Evolutionary conservation across 1,140 invertebrate species (phyloP).

Genomic region (Zaprionus capensis): DNA sequence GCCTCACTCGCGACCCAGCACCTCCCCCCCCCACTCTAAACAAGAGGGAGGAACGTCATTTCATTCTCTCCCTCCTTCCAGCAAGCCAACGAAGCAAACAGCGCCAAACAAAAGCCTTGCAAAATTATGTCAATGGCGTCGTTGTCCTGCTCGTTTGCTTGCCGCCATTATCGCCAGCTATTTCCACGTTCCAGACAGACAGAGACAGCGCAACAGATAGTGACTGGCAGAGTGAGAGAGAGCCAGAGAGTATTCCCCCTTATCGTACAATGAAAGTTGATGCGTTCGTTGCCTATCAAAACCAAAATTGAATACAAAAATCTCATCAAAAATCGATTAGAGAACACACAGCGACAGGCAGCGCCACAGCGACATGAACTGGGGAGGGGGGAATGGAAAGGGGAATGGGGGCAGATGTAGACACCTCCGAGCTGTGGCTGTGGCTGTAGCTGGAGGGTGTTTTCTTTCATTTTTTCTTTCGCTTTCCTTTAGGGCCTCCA

Average conservation of each 20-base stretch:
- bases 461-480: not conserved
- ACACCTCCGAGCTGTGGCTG: not conserved
- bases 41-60: not conserved
- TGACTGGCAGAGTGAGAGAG: not conserved
- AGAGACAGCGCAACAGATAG: not conserved
- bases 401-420: not conserved
- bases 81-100: not conserved
- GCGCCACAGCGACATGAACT: not conserved
- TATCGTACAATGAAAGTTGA: conserved; percentile 31
- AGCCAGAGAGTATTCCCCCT: conserved; percentile 13
- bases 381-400: not conserved
- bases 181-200: conserved; percentile 25
- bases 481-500: conserved; percentile 1
- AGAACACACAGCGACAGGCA: conserved; percentile 39
- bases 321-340: conserved; percentile 81
- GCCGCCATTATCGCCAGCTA: conserved; percentile 40
- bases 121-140: conserved; percentile 70
- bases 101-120: conserved; percentile 58
- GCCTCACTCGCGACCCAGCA: not conserved
- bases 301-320: conserved; percentile 80
- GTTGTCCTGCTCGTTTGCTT: conserved; percentile 53
- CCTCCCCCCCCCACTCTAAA: not conserved
- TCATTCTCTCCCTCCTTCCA: not conserved
- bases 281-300: conserved; percentile 66
- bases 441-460: not conserved